phyloP scores from a whole-genome alignment of 2,888 invertebrate species.

The Thelaira solivaga region DNA sequence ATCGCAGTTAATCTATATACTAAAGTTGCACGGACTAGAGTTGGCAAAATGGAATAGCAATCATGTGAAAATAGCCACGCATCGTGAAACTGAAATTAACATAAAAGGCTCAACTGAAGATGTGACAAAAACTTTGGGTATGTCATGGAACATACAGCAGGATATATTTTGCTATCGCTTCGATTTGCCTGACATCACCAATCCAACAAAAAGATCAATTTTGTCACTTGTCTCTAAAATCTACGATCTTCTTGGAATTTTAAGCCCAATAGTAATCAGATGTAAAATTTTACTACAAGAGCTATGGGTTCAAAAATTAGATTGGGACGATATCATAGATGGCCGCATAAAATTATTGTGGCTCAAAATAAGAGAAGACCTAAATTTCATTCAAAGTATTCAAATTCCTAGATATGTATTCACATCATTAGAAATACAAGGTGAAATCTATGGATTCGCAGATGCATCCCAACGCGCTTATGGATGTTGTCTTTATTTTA shows the following conservation, averaged over 20 bases:
- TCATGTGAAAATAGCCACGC: too few species aligned
- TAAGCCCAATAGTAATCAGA: constrained; percentile 50
- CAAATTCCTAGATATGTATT: constrained; percentile 24
- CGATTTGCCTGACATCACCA: too few species aligned
- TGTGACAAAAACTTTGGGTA: too few species aligned
- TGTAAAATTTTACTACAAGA: constrained; percentile 61
- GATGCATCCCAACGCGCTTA: constrained; percentile 48
- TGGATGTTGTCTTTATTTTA: constrained; percentile 49
- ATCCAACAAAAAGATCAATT: constrained; percentile 17
- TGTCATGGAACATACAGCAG: too few species aligned
- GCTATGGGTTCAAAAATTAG: constrained; percentile 45
- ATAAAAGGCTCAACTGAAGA: too few species aligned
- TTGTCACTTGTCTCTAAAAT: constrained; percentile 35
- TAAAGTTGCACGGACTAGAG: too few species aligned
- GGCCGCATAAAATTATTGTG: background rate
- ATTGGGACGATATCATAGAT: constrained; percentile 21
- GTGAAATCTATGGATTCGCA: constrained; percentile 54
- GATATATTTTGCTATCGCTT: too few species aligned
- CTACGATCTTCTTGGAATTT: constrained; percentile 35
- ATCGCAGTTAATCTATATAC: too few species aligned
- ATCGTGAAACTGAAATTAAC: too few species aligned
- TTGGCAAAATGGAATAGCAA: too few species aligned
- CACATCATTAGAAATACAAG: background rate
- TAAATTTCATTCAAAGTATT: constrained; percentile 4
- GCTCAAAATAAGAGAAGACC: constrained; percentile 11